phyloP scores from a whole-genome alignment of 2,888 invertebrate species.

The Cosmia pyralina region DNA sequence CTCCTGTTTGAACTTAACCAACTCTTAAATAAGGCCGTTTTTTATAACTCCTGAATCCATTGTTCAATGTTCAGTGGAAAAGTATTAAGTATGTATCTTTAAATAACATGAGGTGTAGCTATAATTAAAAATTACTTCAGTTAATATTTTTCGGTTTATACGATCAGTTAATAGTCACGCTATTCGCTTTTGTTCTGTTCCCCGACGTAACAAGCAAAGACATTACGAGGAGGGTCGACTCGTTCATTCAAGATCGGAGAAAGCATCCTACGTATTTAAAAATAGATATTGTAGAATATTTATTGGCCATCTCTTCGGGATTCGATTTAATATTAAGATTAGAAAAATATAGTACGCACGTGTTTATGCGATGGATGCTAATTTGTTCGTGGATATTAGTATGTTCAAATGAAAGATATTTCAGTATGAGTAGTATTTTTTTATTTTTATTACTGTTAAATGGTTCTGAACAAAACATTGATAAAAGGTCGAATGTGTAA shows the following conservation, averaged over 20 bases:
- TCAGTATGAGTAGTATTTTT: slow-evolving; percentile 13
- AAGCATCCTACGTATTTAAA: slow-evolving; percentile 88
- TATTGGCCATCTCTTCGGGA: slow-evolving; percentile 86
- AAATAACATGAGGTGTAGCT: not conserved
- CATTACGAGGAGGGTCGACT: slow-evolving; percentile 87
- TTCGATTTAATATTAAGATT: slow-evolving; percentile 88
- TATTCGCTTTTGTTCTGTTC: slow-evolving; percentile 62
- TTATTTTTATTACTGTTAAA: not conserved
- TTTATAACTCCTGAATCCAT: not conserved
- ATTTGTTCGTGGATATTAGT: slow-evolving; percentile 72
- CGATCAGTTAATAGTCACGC: slow-evolving; percentile 48
- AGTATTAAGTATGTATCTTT: not conserved
- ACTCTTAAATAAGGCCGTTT: not conserved
- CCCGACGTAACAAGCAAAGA: slow-evolving; percentile 76
- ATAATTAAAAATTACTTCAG: not conserved
- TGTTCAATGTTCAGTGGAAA: not conserved
- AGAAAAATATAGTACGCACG: slow-evolving; percentile 85
- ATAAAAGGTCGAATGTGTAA: not conserved
- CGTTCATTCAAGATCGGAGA: slow-evolving; percentile 89
- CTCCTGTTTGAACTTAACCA: not conserved
- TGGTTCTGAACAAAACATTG: not conserved
- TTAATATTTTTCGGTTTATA: not conserved
- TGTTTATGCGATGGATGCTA: slow-evolving; percentile 77
- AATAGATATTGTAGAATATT: slow-evolving; percentile 88
- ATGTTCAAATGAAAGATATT: slow-evolving; percentile 55